Evolutionary conservation across 2,888 invertebrate species (phyloP), one percentile per base, ranked within the genome.

Genomic region (Drosophila prolongata): DNA sequence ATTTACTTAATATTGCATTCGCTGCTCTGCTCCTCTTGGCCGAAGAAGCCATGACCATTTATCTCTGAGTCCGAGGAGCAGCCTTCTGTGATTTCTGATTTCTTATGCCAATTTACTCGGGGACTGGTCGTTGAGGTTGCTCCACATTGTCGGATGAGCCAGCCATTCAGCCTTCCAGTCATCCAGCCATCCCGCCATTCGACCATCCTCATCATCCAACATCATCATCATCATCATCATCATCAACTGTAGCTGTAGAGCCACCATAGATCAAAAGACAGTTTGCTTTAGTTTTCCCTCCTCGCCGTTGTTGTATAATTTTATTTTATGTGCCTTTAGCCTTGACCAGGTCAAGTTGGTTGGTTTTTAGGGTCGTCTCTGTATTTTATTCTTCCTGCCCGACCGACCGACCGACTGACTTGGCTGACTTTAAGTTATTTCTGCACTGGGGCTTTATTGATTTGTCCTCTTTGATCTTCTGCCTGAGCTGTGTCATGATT

Each of bases 51-150:
- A 66, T 70, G 66, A 71, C 86, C 83, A 89, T 87, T 87, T 89
- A 85, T 89, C 89, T 89, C 75, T 6, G 16, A 58, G 53, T 69
- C 47, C 44, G 49, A 54, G 54, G 53, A 65, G 89, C 72, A 78
- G 83, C 80, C 77, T 87, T 84, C 87, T 90, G 90, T 87, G 89
- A 90, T 89, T 89, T 85, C 89, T 90, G 90, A 90, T 89, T 86
- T 86, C 89, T 86, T 86, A 89, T 90, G 89, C 86, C 86, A 90
- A 86, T 86, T 86, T 90, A 89, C 81, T 80, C 65, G 66, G 69
- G 64, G 59, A 61, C 60, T 75, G 52, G 65, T 61, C 76, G 58
- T 47, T 24, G 62, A 49, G 42, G 53, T 57, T 89, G 89, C 88
- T 83, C 89, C 80, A 89, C 71, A 87, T 87, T 75, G 73, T 27